Evolutionary conservation across 2,888 invertebrate genomes (phyloP).

Genomic region (Eilema caniola): DNA sequence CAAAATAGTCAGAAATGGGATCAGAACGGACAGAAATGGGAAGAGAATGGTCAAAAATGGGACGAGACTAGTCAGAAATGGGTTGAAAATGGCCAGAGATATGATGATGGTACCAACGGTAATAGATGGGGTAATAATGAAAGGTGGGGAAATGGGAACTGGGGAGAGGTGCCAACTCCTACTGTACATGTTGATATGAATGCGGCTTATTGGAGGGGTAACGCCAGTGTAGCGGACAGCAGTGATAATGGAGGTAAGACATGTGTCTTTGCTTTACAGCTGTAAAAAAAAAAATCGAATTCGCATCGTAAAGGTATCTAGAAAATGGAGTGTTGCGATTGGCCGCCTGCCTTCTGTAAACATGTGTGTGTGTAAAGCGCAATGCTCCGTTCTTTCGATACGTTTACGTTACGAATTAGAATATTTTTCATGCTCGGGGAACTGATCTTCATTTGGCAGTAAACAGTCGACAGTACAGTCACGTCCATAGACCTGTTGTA

Average conservation of each 20-base stretch:
- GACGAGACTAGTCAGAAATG: constrained; percentile 56
- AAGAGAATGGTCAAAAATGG: constrained; percentile 56
- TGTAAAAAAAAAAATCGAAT: too few species aligned
- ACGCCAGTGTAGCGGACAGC: constrained; percentile 80
- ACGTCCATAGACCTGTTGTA: too few species aligned
- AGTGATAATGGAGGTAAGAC: constrained; percentile 82
- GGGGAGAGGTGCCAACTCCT: constrained; percentile 80
- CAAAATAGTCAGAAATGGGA: constrained; percentile 61
- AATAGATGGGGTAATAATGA: constrained; percentile 69
- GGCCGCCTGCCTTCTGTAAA: too few species aligned
- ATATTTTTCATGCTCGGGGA: too few species aligned
- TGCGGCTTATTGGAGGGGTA: constrained; percentile 79
- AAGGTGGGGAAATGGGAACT: constrained; percentile 72
- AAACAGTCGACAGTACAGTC: too few species aligned
- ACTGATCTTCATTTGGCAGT: too few species aligned
- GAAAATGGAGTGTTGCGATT: too few species aligned
- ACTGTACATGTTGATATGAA: constrained; percentile 81
- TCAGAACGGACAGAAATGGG: constrained; percentile 56
- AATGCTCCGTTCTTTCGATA: too few species aligned
- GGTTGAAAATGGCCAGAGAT: constrained; percentile 59
- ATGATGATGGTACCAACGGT: constrained; percentile 63
- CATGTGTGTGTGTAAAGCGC: too few species aligned
- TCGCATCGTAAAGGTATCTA: too few species aligned
- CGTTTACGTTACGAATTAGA: too few species aligned
- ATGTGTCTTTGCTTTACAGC: too few species aligned